Evolutionary conservation across 2,888 invertebrate genomes (phyloP).

Genomic region (Ferrisia virgata): DNA sequence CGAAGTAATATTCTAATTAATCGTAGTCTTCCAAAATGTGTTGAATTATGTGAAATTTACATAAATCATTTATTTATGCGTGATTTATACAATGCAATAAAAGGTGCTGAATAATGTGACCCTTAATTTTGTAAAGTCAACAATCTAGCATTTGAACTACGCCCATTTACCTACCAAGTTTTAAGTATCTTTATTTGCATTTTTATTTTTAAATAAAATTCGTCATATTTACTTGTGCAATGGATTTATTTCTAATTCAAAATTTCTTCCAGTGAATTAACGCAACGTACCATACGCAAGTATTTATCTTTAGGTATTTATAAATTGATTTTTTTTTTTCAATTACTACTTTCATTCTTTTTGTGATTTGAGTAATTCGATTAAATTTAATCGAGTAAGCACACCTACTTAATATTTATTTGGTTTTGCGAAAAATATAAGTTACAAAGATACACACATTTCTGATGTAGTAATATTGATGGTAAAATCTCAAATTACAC

Average conservation of each 20-base stretch:
- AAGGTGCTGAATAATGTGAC: background rate
- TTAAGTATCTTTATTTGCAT: background rate
- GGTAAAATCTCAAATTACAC: background rate
- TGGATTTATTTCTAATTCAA: too few species aligned
- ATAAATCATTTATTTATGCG: slow-evolving; percentile 24
- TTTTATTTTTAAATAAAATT: too few species aligned
- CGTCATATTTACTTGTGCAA: too few species aligned
- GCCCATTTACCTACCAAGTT: background rate
- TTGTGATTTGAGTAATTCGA: background rate
- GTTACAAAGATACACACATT: background rate
- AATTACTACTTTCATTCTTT: background rate
- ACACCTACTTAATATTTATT: background rate
- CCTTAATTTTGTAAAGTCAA: background rate
- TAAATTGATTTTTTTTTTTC: background rate
- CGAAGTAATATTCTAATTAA: background rate
- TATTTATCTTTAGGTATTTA: background rate
- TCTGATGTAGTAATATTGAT: background rate
- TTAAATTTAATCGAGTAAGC: background rate
- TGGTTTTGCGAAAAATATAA: background rate
- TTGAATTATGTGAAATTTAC: background rate
- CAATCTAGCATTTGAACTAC: background rate
- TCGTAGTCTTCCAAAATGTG: background rate
- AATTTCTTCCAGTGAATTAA: too few species aligned
- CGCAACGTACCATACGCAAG: too few species aligned
- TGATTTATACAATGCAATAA: background rate